Base-by-base conservation (phyloP, 1,140 invertebrate genomes). In the Druon quercuslanigerum region DNA sequence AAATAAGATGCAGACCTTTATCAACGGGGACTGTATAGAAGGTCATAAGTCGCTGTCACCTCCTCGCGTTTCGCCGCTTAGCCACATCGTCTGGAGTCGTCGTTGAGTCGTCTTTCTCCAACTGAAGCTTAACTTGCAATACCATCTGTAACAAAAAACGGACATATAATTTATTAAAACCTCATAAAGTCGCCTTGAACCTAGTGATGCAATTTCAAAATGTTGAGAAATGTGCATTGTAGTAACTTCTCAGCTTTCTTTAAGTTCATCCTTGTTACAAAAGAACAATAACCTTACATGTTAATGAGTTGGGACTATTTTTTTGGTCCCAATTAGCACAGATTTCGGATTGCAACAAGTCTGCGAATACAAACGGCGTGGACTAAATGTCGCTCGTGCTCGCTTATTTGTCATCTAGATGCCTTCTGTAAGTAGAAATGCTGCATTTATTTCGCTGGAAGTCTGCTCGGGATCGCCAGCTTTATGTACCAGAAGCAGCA, bases 41-140 rank as follows among this genome's bases (percentile, higher is more conserved):
- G 88, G 88, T 91, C 90, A 91, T 84, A 90, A 90, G 84, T 88
- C 79, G 83, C 89, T 90, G 90, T 91, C 89, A 90, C 88, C 89
- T 90, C 87, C 87, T 90, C 87, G 83, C 74, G 88, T 87, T 86
- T 89, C 86, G 79, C 87, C 87, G 82, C 86, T 90, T 78, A 90
- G 80, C 87, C 86, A 87, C 89, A 89, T 90, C 81, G 85, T 86
- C 86, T 81, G 85, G 83, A 82, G 75, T 82, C 77, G 75, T 82
- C 77, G 76, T 79, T 74, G 79, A 83, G 78, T 74, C 82, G 80
- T 82, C 79, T 57, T 82, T 75, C 80, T 79, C 80, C 83, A 81
- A 74, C 60, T 75, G 76, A 40, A 78, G 78, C 70, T 83, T 82
- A 74, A 81, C 83, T 84, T 83, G 81, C 83, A 86, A 83, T 82